phyloP scores from a whole-genome alignment of 1,140 invertebrate genomes.

The Pentalonia nigronervosa region DNA sequence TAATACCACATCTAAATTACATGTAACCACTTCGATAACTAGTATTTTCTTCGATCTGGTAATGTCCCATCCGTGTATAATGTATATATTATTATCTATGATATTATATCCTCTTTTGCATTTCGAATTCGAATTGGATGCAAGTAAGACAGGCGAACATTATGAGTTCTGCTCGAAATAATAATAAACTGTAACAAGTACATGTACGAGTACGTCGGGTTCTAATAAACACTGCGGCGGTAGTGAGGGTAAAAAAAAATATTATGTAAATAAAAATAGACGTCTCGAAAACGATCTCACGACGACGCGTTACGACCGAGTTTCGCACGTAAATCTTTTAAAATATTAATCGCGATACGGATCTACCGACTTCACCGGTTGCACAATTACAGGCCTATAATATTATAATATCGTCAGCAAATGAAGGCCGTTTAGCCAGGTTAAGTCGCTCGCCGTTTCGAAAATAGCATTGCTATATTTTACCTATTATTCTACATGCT shows the following conservation, averaged over 20 bases:
- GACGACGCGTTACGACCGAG: neutral
- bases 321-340: conserved; percentile 1
- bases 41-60: too few relatives aligned
- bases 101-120: too few relatives aligned
- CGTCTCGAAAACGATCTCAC: neutral
- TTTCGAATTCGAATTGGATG: too few relatives aligned
- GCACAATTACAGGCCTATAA: neutral
- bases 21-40: too few relatives aligned
- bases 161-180: too few relatives aligned
- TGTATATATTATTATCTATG: too few relatives aligned
- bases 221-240: neutral
- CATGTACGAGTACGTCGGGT: neutral
- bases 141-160: too few relatives aligned
- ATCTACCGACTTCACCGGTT: neutral
- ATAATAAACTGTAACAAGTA: neutral
- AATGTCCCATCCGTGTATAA: too few relatives aligned
- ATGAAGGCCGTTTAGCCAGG: neutral
- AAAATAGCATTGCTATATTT: neutral
- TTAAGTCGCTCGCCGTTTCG: neutral
- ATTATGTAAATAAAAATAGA: conserved; percentile 20
- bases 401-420: neutral
- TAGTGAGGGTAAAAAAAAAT: neutral
- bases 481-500: neutral
- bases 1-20: too few relatives aligned
- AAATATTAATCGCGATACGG: neutral